These are phyloP conservation scores for Euplagia quadripunctaria DNA, from an alignment of 2,888 invertebrate genomes.

Conservation along the genomic window DNA sequence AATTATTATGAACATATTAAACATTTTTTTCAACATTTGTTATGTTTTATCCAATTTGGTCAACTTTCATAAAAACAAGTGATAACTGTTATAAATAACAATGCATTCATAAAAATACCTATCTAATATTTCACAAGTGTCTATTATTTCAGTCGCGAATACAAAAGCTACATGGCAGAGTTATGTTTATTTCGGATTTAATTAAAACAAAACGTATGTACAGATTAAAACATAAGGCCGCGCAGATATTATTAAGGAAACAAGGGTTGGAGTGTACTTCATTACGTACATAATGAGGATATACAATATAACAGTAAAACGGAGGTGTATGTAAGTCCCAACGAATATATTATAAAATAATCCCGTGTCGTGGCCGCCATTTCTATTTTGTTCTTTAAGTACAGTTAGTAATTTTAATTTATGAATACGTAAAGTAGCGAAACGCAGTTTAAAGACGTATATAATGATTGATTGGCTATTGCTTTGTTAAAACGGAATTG, in stretches of 20 bases:
- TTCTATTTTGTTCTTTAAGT: not conserved
- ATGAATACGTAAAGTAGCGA: not conserved
- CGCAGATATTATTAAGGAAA: slow-evolving; percentile 12
- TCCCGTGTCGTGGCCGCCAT: not conserved
- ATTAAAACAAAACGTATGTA: slow-evolving; percentile 21
- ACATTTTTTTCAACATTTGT: too few relatives aligned
- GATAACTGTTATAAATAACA: not conserved
- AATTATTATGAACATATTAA: too few relatives aligned
- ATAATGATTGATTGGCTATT: too few relatives aligned
- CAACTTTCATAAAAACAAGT: too few relatives aligned
- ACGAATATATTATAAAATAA: slow-evolving; percentile 5
- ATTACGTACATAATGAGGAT: slow-evolving; percentile 16
- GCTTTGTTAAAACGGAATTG: too few relatives aligned
- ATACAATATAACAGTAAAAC: slow-evolving; percentile 10
- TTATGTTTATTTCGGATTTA: slow-evolving; percentile 18
- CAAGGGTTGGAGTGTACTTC: slow-evolving; percentile 15
- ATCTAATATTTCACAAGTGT: not conserved
- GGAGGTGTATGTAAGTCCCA: slow-evolving; percentile 8
- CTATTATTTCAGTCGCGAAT: not conserved
- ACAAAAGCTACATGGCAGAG: slow-evolving; percentile 13
- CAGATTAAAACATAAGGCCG: slow-evolving; percentile 14
- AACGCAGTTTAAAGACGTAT: not conserved
- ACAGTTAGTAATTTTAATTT: not conserved
- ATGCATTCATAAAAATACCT: not conserved
- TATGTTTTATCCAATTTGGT: too few relatives aligned